These are phyloP conservation scores for Turnix velox DNA, from an alignment of 2,113 vertebrate genomes.

Conservation along the genomic window DNA sequence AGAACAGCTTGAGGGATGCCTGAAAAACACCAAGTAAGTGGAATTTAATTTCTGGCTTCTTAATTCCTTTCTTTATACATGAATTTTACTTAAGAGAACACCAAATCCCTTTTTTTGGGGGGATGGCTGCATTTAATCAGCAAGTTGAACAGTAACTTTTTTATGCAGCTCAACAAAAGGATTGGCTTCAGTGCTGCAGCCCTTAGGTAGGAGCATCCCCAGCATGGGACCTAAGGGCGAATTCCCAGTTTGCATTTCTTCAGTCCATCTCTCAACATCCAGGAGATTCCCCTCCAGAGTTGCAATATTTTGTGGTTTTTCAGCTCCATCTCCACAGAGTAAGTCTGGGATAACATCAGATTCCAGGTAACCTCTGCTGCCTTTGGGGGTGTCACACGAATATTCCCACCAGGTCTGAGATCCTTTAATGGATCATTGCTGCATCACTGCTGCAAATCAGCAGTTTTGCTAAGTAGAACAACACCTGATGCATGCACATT, in stretches of 20 bases:
- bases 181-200: not conserved
- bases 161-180: not conserved
- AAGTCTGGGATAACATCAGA: not conserved
- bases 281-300: not conserved
- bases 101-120: slow-evolving; percentile 17
- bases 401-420: not conserved
- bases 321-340: not conserved
- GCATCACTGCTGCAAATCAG: not conserved
- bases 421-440: not conserved
- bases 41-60: slow-evolving; percentile 40
- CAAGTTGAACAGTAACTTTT: not conserved
- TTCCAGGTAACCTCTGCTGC: not conserved
- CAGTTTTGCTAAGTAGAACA: not conserved
- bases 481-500: not conserved
- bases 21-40: not conserved
- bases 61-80: slow-evolving; percentile 27
- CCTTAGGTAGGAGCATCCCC: not conserved
- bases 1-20: slow-evolving; percentile 3
- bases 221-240: accelerated
- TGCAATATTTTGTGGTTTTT: not conserved
- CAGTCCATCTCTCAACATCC: not conserved
- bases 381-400: not conserved
- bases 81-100: slow-evolving; percentile 27
- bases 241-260: not conserved
- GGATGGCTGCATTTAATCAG: not conserved